Evolutionary conservation across 2,797 vertebrate genomes (phyloP).

Genomic region (Atherinosoma microstoma): DNA sequence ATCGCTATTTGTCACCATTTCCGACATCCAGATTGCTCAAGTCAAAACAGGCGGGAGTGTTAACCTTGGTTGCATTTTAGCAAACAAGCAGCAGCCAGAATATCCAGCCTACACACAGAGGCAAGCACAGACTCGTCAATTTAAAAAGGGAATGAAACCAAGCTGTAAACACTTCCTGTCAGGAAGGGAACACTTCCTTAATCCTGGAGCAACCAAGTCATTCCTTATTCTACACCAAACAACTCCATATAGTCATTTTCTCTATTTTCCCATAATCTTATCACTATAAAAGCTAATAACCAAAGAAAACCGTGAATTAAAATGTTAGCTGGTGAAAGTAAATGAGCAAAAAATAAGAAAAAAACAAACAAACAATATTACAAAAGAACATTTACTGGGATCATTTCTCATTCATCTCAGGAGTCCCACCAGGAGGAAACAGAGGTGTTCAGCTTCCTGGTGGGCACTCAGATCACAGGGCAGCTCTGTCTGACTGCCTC

Average conservation of each 20-base stretch:
- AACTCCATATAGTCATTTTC: conserved; percentile 59
- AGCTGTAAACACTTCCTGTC: conserved; percentile 88
- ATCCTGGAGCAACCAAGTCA: conserved; percentile 80
- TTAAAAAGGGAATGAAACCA: conserved; percentile 86
- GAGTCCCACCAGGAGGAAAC: conserved; percentile 43
- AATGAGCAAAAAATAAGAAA: background rate
- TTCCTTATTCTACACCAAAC: conserved; percentile 73
- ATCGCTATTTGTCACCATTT: conserved; percentile 47
- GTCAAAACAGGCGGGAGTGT: conserved; percentile 43
- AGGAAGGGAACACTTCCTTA: conserved; percentile 88
- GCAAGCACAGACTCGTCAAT: conserved; percentile 78
- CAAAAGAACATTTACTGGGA: background rate
- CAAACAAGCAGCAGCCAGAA: conserved; percentile 44
- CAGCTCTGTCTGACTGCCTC: conserved; percentile 58
- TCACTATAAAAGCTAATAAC: conserved; percentile 8
- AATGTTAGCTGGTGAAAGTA: background rate
- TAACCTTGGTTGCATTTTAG: conserved; percentile 59
- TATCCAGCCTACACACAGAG: conserved; percentile 62
- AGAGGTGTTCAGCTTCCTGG: conserved; percentile 56
- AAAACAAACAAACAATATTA: background rate
- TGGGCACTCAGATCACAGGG: conserved; percentile 55
- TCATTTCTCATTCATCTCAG: conserved; percentile 40
- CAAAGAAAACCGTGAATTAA: background rate
- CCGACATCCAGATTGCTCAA: conserved; percentile 35
- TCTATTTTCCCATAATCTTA: conserved; percentile 3